Percentiles rank a stretch among this genome's conserved stretches.
phyloP scores from a whole-genome alignment of 2,888 invertebrate genomes.

The Tipula helvola region DNA sequence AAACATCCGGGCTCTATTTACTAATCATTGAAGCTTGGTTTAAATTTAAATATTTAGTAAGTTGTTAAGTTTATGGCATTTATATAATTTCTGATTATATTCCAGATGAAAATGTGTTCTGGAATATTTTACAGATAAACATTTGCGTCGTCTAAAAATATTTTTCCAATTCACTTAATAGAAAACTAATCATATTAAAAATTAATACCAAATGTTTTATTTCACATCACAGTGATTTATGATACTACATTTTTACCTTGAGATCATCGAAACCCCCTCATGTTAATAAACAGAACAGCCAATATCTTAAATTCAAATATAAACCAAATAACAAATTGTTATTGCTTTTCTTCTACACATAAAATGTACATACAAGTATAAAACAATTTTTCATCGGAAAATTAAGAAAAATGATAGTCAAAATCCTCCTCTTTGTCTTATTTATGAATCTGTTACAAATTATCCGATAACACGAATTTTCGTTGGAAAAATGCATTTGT shows the following conservation, averaged over 20 bases:
- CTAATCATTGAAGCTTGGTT: too few species aligned
- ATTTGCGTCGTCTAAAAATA: neutral
- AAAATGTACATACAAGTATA: neutral
- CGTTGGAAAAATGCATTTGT: neutral
- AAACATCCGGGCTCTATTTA: too few species aligned
- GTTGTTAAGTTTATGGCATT: too few species aligned
- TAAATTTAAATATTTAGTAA: too few species aligned
- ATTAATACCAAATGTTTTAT: neutral
- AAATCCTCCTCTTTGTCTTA: neutral
- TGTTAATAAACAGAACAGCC: neutral
- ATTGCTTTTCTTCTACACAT: neutral
- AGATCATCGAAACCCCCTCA: neutral
- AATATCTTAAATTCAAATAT: neutral
- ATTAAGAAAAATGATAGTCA: neutral
- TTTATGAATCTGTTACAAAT: neutral
- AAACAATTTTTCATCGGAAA: neutral
- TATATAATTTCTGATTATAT: too few species aligned
- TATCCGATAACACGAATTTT: slow-evolving; percentile 6
- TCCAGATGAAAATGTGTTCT: too few species aligned
- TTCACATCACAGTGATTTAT: neutral
- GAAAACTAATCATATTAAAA: neutral
- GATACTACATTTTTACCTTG: neutral
- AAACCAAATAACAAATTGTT: neutral
- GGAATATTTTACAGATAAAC: neutral
- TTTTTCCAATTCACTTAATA: neutral